A percentile compares a stretch with the other conserved stretches of the same genome.
Evolutionary conservation across 2,113 vertebrate genomes (phyloP).

Genomic region (Sisor rabdophorus): DNA sequence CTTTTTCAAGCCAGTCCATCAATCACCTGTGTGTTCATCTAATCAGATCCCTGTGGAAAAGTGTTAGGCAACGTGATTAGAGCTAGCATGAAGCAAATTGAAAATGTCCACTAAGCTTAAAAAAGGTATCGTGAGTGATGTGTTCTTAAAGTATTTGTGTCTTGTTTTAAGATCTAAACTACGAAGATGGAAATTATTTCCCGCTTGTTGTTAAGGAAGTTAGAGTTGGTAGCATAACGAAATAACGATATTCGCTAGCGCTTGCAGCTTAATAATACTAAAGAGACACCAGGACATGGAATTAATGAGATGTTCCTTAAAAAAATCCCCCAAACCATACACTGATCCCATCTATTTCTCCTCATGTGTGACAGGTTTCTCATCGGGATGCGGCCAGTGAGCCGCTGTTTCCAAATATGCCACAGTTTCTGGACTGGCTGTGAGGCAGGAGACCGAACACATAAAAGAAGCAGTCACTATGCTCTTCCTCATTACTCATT

Average conservation of each 20-base stretch:
- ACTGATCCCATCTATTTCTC: conserved; percentile 37
- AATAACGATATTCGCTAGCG: not conserved
- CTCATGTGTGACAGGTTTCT: conserved; percentile 36
- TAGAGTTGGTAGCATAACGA: not conserved
- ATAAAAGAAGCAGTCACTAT: conserved; percentile 59
- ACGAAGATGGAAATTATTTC: conserved; percentile 16
- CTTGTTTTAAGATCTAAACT: conserved; percentile 24
- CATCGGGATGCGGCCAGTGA: conserved; percentile 45
- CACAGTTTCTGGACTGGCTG: conserved; percentile 51
- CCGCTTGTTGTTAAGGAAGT: conserved; percentile 20
- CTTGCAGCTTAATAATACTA: not conserved
- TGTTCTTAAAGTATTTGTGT: conserved; percentile 17
- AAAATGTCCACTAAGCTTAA: conserved; percentile 39
- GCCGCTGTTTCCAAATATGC: conserved; percentile 60
- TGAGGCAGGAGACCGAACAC: conserved; percentile 53
- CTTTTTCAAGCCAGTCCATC: conserved; percentile 42
- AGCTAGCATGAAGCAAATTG: conserved; percentile 40
- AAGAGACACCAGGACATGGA: not conserved
- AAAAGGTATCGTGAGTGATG: conserved; percentile 38
- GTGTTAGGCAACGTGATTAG: conserved; percentile 41
- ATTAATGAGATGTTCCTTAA: conserved; percentile 1
- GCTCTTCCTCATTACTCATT: conserved; percentile 33
- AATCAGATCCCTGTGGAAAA: conserved; percentile 42
- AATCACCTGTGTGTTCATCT: conserved; percentile 42
- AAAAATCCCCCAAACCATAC: conserved; percentile 20